Evolutionary conservation across 2,797 vertebrate genomes (phyloP).

Genomic region (Lepilemur ruficaudatus): DNA sequence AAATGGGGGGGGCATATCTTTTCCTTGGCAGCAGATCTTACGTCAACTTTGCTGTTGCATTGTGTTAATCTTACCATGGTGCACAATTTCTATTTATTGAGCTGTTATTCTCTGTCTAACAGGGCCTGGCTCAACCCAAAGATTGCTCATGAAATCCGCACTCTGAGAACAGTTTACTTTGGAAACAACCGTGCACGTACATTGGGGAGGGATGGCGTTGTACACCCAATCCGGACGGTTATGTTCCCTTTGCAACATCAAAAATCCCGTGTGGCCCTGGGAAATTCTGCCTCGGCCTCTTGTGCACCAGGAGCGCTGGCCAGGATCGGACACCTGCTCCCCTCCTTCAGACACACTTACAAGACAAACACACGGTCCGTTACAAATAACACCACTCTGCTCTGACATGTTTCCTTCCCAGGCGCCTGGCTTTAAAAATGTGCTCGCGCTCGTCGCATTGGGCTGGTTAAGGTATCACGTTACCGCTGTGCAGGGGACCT

Average conservation of each 20-base stretch:
- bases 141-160: background rate
- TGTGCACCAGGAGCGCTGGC: slow-evolving; percentile 51
- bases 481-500: slow-evolving; percentile 77
- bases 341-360: slow-evolving; percentile 76
- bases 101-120: slow-evolving; percentile 41
- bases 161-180: background rate
- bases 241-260: background rate
- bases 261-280: background rate
- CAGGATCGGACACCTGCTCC: slow-evolving; percentile 85
- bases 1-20: background rate
- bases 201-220: background rate
- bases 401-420: slow-evolving; percentile 82
- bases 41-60: slow-evolving; percentile 18
- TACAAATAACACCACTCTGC: slow-evolving; percentile 90
- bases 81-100: slow-evolving; percentile 17
- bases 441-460: slow-evolving; percentile 75
- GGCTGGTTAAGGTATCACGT: slow-evolving; percentile 81
- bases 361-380: slow-evolving; percentile 91
- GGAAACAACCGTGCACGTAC: background rate
- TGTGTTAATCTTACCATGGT: background rate
- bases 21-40: slow-evolving; percentile 24
- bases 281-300: background rate
- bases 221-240: background rate
- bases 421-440: slow-evolving; percentile 77
- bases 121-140: background rate